A percentile compares a stretch with the other conserved stretches of the same genome.
These are phyloP conservation scores for Etheostoma perlongum DNA, from an alignment of 2,797 vertebrate species.

Conservation along the genomic window DNA sequence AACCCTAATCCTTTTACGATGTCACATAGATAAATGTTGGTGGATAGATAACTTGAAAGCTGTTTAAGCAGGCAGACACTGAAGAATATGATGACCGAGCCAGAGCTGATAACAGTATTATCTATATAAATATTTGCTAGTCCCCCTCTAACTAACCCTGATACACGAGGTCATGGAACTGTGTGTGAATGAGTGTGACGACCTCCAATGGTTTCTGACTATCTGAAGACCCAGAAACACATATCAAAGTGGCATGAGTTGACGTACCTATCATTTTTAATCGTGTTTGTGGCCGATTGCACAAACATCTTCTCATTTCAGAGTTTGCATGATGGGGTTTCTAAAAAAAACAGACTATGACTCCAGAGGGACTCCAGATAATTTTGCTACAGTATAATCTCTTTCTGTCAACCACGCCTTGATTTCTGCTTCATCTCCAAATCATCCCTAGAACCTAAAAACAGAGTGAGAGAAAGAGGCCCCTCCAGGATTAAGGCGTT, in stretches of 20 bases:
- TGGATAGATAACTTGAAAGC: constrained; percentile 26
- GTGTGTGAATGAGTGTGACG: constrained; percentile 14
- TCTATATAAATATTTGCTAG: constrained; percentile 51
- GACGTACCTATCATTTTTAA: neutral
- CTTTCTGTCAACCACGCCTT: constrained; percentile 45
- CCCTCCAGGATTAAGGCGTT: constrained; percentile 62
- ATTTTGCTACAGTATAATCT: constrained; percentile 26
- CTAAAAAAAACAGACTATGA: constrained; percentile 29
- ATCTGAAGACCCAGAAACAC: constrained; percentile 19
- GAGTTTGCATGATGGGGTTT: neutral
- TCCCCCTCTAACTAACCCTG: constrained; percentile 35
- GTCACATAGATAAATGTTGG: constrained; percentile 37
- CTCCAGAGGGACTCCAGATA: constrained; percentile 36
- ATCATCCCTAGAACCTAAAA: constrained; percentile 63
- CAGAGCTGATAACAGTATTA: constrained; percentile 48
- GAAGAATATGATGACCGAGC: constrained; percentile 37
- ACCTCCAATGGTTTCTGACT: constrained; percentile 12
- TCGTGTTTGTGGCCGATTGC: constrained; percentile 1
- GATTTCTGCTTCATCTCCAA: constrained; percentile 34
- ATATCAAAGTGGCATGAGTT: constrained; percentile 18
- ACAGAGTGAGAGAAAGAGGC: constrained; percentile 60
- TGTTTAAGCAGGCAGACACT: constrained; percentile 11
- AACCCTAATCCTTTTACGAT: constrained; percentile 30
- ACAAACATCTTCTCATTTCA: constrained; percentile 23
- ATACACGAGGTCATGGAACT: constrained; percentile 50